phyloP scores from a whole-genome alignment of 2,113 vertebrate species.

The Sceloporus undulatus region DNA sequence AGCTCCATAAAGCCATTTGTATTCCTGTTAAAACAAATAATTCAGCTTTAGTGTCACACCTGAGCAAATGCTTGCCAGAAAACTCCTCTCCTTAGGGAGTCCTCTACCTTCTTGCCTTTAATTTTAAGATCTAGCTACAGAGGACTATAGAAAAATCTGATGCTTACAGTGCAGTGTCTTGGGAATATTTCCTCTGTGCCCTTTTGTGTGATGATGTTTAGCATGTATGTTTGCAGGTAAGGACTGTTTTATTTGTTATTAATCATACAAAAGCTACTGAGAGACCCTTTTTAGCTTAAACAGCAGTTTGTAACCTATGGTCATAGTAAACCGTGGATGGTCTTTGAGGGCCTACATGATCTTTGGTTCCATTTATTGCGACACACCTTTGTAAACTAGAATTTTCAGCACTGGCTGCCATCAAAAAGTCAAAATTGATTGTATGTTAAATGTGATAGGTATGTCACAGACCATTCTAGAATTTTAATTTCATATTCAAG shows the following conservation, averaged over 20 bases:
- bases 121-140: background rate
- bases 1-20: no score
- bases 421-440: no score
- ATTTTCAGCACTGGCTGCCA: no score
- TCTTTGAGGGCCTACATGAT: no score
- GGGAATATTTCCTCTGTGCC: background rate
- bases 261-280: background rate
- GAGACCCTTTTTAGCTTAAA: background rate
- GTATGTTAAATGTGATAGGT: no score
- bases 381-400: no score
- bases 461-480: no score
- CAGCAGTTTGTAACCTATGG: background rate
- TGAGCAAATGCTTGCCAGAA: background rate
- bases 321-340: no score
- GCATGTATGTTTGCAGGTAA: no score
- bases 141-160: background rate
- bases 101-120: background rate
- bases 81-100: background rate
- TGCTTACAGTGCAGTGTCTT: background rate
- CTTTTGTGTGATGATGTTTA: background rate
- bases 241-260: background rate
- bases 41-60: background rate
- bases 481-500: no score
- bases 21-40: background rate
- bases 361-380: no score